Base-by-base conservation (phyloP, 2,888 invertebrate species). In the Heliothis peltigera region DNA sequence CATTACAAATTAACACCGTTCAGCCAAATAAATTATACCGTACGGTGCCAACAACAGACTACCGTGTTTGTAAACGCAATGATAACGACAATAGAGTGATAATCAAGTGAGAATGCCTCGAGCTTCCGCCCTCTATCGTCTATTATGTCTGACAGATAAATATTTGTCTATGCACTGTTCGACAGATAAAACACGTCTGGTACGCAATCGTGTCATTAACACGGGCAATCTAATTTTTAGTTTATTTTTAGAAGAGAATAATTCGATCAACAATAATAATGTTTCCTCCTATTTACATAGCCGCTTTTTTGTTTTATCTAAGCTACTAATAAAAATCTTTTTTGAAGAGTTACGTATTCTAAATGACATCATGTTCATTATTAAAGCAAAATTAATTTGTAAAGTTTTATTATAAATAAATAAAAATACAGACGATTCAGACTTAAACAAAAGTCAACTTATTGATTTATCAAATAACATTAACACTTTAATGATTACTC, bases 41-140 rank as follows among this genome's bases (percentile, higher is more conserved):
- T 53, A 47, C 51, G 22, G n/a, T 52, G 44, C 21, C 22, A 54
- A 48, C 22, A 22, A 66, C 60, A 39, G 46, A 54, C 44, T 28
- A 57, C 35, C 42, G 22, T 53, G 53, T 64, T 57, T 69, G 51
- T 68, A 19, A 44, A 63, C 22, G 4, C 48, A 49, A 67, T 17
- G 47, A 51, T 66, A 54, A 43, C 60, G 64, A 65, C 55, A 57
- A 81, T 67, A 62, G 18, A 54, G 64, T 70, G 81, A 22, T 78
- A 79, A 79, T 78, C 69, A 58, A 58, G 64, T 60, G 58, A 75
- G 68, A 69, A 75, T 61, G 56, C 55, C 25, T 58, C 21, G 8
- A 51, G 57, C 64, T 78, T 52, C 48, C 56, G 51, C 35, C 22
- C 56, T 44, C 47, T 49, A 46, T 39, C 15, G 32, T 52, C 39